Evolutionary conservation across 2,888 invertebrate genomes (phyloP), one percentile per base, ranked within the genome.

Genomic region (Lycocerus yunnanus): DNA sequence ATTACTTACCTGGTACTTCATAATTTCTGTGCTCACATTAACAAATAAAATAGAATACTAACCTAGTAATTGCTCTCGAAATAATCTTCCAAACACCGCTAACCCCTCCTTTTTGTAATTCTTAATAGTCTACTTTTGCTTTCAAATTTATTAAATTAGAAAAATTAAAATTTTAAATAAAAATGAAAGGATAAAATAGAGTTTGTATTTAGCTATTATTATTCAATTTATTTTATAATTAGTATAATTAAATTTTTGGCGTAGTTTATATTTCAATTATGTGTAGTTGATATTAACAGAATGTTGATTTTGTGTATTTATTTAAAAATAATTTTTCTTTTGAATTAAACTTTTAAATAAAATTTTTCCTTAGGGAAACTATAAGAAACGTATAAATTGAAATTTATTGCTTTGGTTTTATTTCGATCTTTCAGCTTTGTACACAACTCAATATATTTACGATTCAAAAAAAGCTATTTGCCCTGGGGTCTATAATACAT

Each of bases 341-440:
- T n/a, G n/a, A 43, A 43, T 43, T 43, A 43, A 43, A 43, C n/a
- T 43, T 43, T 43, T 6, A 43, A n/a, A 43, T 13, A 43, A 43
- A 43, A 43, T 43, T 43, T n/a, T 43, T 43, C 43, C 43, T 43
- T 43, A n/a, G 43, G 43, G 43, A 43, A 43, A 43, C 43, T 68
- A 68, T 20, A 14, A 68, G 58, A 58, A 68, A 58, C 68, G 58
- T 68, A 58, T 68, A 68, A 68, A 68, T 68, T 68, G 58, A 68
- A 58, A 68, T 68, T 68, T 68, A 68, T 58, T 20, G 68, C 58
- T 14, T 18, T 43, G 60, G 15, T 69, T 69, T 24, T 60, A 60
- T 60, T 60, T 24, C 60, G 59, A 69, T 20, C 20, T 20, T 24
- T 69, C 21, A 21, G 21, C 21, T 69, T 21, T 16, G 14, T 24